These are phyloP conservation scores for Paraescarpia echinospica DNA, from an alignment of 1,140 invertebrate genomes.

Conservation along the genomic window DNA sequence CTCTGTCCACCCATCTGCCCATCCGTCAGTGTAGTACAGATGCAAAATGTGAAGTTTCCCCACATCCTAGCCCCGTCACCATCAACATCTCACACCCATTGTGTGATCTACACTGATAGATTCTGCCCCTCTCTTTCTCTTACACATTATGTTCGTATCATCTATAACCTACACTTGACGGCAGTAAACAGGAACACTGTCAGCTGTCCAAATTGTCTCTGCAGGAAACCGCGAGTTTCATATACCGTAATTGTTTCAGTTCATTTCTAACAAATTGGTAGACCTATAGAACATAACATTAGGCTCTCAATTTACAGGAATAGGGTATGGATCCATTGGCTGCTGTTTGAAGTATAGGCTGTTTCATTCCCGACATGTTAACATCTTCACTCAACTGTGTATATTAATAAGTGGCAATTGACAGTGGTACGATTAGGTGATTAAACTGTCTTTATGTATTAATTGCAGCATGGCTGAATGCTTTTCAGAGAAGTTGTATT, in stretches of 20 bases:
- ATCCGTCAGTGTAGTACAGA: no score
- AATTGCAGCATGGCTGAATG: not conserved
- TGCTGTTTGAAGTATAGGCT: not conserved
- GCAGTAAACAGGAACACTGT: not conserved
- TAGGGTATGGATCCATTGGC: not conserved
- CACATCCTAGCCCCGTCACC: not conserved
- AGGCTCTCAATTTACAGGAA: not conserved
- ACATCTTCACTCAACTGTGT: not conserved
- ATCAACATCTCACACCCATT: not conserved
- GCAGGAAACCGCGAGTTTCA: not conserved
- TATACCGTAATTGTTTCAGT: not conserved
- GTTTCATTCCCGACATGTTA: not conserved
- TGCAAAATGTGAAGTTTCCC: not conserved
- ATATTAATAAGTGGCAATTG: not conserved
- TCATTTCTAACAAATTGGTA: not conserved
- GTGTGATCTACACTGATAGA: not conserved
- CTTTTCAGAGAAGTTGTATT: not conserved
- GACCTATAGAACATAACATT: not conserved
- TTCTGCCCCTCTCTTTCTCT: not conserved
- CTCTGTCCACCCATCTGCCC: no score
- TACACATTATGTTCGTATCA: not conserved
- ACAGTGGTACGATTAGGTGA: not conserved
- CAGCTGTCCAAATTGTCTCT: not conserved
- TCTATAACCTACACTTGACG: not conserved
- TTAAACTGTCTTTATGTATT: not conserved